Percentiles rank a stretch among this genome's conserved stretches.
These are phyloP conservation scores for Ypsolopha sequella DNA, from an alignment of 2,888 invertebrate species.

Conservation along the genomic window DNA sequence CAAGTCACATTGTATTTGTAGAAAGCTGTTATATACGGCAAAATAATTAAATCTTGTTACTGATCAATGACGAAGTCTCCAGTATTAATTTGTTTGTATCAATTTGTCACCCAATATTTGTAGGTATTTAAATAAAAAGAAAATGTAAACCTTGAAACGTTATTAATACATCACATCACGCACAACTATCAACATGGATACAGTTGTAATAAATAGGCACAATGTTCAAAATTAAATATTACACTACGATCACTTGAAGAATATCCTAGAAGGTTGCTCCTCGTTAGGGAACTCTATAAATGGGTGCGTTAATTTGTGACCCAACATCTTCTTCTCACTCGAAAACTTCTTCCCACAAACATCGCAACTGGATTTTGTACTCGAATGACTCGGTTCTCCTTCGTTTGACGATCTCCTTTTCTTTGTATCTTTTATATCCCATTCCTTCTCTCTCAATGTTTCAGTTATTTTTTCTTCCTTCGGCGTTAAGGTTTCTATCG, in stretches of 20 bases:
- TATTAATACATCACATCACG: too few species aligned
- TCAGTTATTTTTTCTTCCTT: conserved; percentile 20
- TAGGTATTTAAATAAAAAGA: too few species aligned
- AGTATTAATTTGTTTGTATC: too few species aligned
- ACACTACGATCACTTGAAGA: conserved; percentile 35
- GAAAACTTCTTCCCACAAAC: conserved; percentile 54
- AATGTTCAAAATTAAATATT: background rate
- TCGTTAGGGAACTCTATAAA: conserved; percentile 63
- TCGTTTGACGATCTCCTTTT: conserved; percentile 26
- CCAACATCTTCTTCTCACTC: conserved; percentile 41
- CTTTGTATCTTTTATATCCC: conserved; percentile 23
- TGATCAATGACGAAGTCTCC: too few species aligned
- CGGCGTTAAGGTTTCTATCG: conserved; percentile 28
- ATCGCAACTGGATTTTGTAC: conserved; percentile 34
- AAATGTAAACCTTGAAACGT: too few species aligned
- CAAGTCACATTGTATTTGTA: too few species aligned
- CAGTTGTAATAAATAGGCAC: background rate
- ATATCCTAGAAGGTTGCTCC: conserved; percentile 61
- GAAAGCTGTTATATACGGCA: too few species aligned
- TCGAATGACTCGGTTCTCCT: conserved; percentile 7
- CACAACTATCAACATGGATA: background rate
- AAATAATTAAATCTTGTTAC: too few species aligned
- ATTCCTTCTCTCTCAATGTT: conserved; percentile 9
- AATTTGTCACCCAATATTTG: too few species aligned
- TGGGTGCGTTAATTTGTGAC: conserved; percentile 58